Evolutionary conservation across 1,140 invertebrate species (phyloP).

Genomic region (Parasteatoda tepidariorum): DNA sequence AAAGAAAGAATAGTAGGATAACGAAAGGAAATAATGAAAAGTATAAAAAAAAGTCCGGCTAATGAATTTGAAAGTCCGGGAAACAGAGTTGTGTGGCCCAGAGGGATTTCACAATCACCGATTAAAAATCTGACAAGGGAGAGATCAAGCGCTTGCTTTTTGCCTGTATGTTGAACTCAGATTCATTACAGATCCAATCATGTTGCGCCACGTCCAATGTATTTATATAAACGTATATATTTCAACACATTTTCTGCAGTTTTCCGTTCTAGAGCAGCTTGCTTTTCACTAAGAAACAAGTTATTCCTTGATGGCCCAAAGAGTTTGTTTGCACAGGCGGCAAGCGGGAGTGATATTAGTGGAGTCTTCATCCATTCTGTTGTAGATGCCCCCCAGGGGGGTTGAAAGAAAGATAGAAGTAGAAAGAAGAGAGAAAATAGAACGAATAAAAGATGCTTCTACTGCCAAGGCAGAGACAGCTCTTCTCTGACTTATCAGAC

Average conservation of each 20-base stretch:
- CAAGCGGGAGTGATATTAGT: constrained; percentile 53
- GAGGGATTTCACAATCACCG: constrained; percentile 53
- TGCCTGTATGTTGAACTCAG: constrained; percentile 11
- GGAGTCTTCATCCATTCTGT: constrained; percentile 55
- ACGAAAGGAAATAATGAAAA: constrained; percentile 1
- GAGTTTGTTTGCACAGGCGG: constrained; percentile 57
- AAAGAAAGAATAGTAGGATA: neutral
- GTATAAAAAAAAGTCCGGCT: constrained; percentile 34
- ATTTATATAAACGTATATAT: constrained; percentile 52
- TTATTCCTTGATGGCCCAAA: constrained; percentile 13
- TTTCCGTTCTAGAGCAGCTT: neutral
- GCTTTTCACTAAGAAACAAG: constrained; percentile 13
- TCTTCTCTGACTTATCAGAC: constrained; percentile 19
- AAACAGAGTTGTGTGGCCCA: constrained; percentile 41
- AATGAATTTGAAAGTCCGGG: constrained; percentile 53
- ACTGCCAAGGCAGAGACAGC: neutral
- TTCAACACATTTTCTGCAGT: constrained; percentile 3
- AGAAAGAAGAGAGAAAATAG: constrained; percentile 8
- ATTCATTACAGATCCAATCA: constrained; percentile 53
- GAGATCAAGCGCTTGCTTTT: constrained; percentile 34
- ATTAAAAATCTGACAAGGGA: constrained; percentile 40
- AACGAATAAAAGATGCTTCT: neutral
- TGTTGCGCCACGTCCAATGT: constrained; percentile 41
- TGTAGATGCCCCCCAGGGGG: constrained; percentile 45
- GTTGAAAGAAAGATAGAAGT: constrained; percentile 6